Percentiles rank a stretch among this genome's conserved stretches.
phyloP scores from a whole-genome alignment of 2,888 invertebrate species.

The Brassicogethes aeneus region DNA sequence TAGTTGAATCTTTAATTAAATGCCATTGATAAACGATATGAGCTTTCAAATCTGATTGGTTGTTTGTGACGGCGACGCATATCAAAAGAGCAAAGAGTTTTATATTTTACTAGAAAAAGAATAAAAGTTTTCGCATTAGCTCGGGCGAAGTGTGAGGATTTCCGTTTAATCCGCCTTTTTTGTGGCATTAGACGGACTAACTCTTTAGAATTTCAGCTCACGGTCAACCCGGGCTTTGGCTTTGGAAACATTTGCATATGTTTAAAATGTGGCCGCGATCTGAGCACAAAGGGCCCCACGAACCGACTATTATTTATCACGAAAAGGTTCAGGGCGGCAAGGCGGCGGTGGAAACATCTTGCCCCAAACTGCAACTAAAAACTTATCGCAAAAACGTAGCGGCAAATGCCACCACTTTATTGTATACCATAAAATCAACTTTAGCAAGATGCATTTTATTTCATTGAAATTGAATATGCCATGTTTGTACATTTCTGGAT shows the following conservation, averaged over 20 bases:
- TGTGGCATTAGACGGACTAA: not conserved
- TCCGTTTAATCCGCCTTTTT: not conserved
- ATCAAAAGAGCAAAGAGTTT: no score
- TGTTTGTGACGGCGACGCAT: no score
- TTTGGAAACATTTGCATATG: slow-evolving; percentile 37
- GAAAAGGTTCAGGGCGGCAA: slow-evolving; percentile 20
- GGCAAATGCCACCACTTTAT: slow-evolving; percentile 23
- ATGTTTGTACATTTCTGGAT: no score
- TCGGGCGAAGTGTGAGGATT: not conserved
- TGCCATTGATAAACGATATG: no score
- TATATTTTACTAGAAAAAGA: no score
- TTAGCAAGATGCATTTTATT: no score
- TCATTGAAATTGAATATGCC: no score
- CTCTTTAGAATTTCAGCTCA: slow-evolving; percentile 37
- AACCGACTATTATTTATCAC: slow-evolving; percentile 40
- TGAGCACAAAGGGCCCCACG: slow-evolving; percentile 39
- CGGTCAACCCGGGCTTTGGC: slow-evolving; percentile 36
- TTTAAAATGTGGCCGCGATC: slow-evolving; percentile 40
- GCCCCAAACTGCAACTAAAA: slow-evolving; percentile 26
- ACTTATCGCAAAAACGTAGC: slow-evolving; percentile 15
- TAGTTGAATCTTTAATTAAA: no score
- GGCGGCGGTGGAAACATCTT: slow-evolving; percentile 32
- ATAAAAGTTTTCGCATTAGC: not conserved
- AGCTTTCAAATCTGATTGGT: no score
- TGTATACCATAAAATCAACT: no score